A percentile compares a stretch with the other conserved stretches of the same genome.
phyloP scores from a whole-genome alignment of 2,888 invertebrate genomes.

The Drosophila formosana region DNA sequence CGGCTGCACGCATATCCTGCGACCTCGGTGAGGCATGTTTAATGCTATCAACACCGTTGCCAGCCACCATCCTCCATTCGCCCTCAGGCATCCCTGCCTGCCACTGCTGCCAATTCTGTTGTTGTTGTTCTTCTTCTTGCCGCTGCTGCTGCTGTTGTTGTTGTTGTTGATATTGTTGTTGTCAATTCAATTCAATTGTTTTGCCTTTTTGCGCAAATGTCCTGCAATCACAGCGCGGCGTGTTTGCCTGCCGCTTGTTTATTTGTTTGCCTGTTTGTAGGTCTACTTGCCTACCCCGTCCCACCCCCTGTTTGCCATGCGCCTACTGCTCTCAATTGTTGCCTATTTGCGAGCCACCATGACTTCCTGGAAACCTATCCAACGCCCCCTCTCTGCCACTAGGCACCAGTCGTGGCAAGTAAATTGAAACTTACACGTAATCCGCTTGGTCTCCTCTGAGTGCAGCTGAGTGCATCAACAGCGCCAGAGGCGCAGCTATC shows the following conservation, averaged over 20 bases:
- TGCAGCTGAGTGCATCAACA: constrained; percentile 60
- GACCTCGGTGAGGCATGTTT: constrained; percentile 63
- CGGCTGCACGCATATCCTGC: constrained; percentile 66
- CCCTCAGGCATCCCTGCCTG: constrained; percentile 11
- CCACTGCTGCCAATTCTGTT: constrained; percentile 6
- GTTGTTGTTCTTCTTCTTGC: constrained; percentile 1
- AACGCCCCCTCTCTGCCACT: neutral
- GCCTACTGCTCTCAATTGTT: constrained; percentile 43
- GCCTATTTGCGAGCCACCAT: constrained; percentile 55
- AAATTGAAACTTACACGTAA: constrained; percentile 65
- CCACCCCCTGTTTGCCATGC: constrained; percentile 34
- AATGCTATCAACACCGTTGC: constrained; percentile 74
- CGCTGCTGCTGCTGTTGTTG: constrained; percentile 47
- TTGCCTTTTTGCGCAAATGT: constrained; percentile 79
- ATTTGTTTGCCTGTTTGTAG: constrained; percentile 61
- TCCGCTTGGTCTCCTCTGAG: constrained; percentile 46
- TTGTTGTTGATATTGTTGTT: constrained; percentile 47
- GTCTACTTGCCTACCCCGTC: constrained; percentile 23
- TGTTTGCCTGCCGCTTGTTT: constrained; percentile 66
- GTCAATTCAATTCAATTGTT: constrained; percentile 73
- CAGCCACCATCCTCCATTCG: constrained; percentile 32
- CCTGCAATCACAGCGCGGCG: constrained; percentile 72
- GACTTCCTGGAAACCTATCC: constrained; percentile 39
- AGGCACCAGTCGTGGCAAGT: constrained; percentile 32
- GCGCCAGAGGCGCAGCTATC: neutral